These are phyloP conservation scores for Acanthisitta chloris DNA, from an alignment of 2,113 vertebrate species.

Conservation along the genomic window DNA sequence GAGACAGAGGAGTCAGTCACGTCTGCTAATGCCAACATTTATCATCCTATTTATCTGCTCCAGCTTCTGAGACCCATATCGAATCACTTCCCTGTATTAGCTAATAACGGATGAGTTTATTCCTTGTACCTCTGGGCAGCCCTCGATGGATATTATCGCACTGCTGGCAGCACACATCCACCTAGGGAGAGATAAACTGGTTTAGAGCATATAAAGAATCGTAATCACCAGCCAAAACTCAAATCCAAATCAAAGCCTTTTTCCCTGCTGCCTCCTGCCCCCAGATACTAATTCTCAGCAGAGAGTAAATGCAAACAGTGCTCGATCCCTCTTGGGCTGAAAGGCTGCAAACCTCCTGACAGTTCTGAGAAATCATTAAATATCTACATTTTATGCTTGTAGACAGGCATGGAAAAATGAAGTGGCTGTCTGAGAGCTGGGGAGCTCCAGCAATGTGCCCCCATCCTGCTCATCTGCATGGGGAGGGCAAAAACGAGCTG, in stretches of 20 bases:
- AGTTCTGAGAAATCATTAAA: not conserved
- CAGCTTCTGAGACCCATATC: slow-evolving; percentile 58
- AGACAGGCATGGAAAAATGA: not conserved
- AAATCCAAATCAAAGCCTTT: not conserved
- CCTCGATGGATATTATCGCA: slow-evolving; percentile 12
- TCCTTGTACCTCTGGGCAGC: slow-evolving; percentile 31
- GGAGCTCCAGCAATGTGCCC: accelerated
- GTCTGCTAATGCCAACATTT: slow-evolving; percentile 65
- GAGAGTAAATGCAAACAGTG: not conserved
- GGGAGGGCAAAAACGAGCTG: not conserved
- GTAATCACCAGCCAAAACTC: slow-evolving; percentile 3
- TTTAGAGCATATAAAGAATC: slow-evolving; percentile 28
- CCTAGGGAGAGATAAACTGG: slow-evolving; percentile 45
- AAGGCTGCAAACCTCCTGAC: not conserved
- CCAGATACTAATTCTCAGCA: not conserved
- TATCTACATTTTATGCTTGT: not conserved
- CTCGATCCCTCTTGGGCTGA: not conserved
- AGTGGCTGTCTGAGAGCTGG: not conserved
- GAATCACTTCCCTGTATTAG: slow-evolving; percentile 56
- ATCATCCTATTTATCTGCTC: slow-evolving; percentile 65
- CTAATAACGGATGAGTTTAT: slow-evolving; percentile 40
- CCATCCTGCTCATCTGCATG: not conserved
- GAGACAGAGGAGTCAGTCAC: slow-evolving; percentile 65
- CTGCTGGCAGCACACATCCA: slow-evolving; percentile 44
- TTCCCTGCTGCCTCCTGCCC: not conserved